Base-by-base conservation (phyloP, 2,113 vertebrate genomes). In the Gymnogyps californianus region DNA sequence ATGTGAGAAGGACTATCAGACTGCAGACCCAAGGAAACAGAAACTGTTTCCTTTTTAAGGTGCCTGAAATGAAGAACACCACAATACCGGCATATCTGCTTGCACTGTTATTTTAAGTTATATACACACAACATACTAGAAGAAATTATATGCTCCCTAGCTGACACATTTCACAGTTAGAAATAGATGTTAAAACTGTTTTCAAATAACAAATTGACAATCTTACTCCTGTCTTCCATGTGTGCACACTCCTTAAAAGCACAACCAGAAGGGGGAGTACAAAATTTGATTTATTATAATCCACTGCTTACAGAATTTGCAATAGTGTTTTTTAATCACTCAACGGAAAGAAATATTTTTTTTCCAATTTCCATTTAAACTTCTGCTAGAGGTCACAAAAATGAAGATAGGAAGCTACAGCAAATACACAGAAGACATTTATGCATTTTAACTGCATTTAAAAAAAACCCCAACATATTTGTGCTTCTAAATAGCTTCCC, bases 171-270 rank as follows among this genome's bases (percentile, higher is more conserved):
- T 98, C 98, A 98, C 95, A 96, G 84, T 90, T 87, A 96, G 95
- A 97, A 98, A 97, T 92, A 97, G 96, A 98, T 96, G 97, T 98
- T 96, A 95, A 97, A 98, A 97, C 46, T 95, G 15, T 97, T 98
- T 98, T 96, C 90, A 90, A 89, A 87, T 95, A 98, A 94, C 76
- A 97, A 97, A 97, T 92, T 97, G 95, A 95, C 86, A 97, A 66
- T 86, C 91, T 94, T 91, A 78, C 83, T 92, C 88, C 80, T 90
- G 72, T 74, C 62, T 83, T 97, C 80, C 58, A 84, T 38, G n/a
- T 71, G 54, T 59, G 44, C 25, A 29, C 21, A 66, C 78, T 97
- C 93, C 75, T 95, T 90, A 89, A 93, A 89, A 95, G 72, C 90
- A 91, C 86, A 83, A 17, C 16, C 38, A 59, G 87, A 93, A 91